These are phyloP conservation scores for Ellobius talpinus DNA, from an alignment of 2,113 vertebrate genomes.

Conservation along the genomic window DNA sequence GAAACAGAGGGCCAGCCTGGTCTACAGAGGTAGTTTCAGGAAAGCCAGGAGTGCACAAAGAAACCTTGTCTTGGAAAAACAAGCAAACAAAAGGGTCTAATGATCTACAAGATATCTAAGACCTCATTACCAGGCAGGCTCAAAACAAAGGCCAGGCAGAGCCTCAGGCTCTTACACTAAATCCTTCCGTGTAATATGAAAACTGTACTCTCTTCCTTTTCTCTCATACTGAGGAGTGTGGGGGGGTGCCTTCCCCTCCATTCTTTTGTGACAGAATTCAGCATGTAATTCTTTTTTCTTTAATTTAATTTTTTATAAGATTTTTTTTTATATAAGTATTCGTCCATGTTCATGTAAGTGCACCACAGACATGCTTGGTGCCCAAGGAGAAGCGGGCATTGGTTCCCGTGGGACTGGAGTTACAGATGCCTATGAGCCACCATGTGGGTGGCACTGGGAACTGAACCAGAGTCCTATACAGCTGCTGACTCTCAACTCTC, in stretches of 20 bases:
- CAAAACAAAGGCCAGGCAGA: neutral
- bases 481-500: neutral
- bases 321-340: neutral
- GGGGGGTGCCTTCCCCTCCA: too few species aligned
- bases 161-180: neutral
- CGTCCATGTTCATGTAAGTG: neutral
- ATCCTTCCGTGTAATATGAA: neutral
- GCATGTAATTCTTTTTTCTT: neutral
- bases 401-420: neutral
- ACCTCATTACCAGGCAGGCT: neutral
- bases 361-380: neutral
- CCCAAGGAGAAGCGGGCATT: neutral
- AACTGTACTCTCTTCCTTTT: neutral
- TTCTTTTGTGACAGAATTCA: neutral
- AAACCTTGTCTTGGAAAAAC: neutral
- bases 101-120: neutral
- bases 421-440: neutral
- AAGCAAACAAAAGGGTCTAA: neutral
- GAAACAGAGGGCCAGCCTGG: neutral
- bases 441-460: neutral
- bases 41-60: too few species aligned
- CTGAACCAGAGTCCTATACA: neutral
- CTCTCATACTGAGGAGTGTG: too few species aligned
- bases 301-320: neutral
- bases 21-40: neutral